Evolutionary conservation across 2,888 invertebrate genomes (phyloP).

Genomic region (Parapristionchus giblindavisi): DNA sequence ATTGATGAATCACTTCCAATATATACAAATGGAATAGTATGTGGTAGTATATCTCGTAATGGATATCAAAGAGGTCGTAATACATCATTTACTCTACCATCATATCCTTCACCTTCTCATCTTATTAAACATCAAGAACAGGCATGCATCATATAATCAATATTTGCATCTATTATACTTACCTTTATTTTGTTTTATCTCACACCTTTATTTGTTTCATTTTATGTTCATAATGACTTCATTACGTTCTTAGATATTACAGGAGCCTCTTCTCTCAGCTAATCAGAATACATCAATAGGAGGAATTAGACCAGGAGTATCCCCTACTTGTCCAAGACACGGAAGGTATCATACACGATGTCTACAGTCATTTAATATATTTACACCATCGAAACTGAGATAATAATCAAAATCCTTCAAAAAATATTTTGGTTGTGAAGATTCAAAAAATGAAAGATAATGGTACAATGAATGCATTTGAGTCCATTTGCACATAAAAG

Average conservation of each 20-base stretch:
- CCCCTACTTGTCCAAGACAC: conserved; percentile 69
- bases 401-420: no score
- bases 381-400: no score
- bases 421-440: no score
- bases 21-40: conserved; percentile 17
- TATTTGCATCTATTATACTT: not conserved
- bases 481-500: no score
- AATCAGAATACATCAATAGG: conserved; percentile 53
- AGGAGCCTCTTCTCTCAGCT: conserved; percentile 67
- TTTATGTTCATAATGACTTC: not conserved
- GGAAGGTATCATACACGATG: no score
- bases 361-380: no score
- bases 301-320: conserved; percentile 61
- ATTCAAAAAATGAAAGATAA: no score
- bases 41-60: conserved; percentile 26
- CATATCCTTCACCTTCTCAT: conserved; percentile 4
- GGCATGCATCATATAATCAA: no score
- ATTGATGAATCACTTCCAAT: conserved; percentile 17
- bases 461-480: no score
- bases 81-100: not conserved
- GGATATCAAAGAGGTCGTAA: conserved; percentile 3
- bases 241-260: conserved; percentile 18
- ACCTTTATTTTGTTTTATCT: not conserved
- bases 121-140: conserved; percentile 27
- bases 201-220: not conserved